Percentiles rank a stretch among this genome's conserved stretches.
phyloP scores from a whole-genome alignment of 2,797 vertebrate species.

The Malurus splendens region DNA sequence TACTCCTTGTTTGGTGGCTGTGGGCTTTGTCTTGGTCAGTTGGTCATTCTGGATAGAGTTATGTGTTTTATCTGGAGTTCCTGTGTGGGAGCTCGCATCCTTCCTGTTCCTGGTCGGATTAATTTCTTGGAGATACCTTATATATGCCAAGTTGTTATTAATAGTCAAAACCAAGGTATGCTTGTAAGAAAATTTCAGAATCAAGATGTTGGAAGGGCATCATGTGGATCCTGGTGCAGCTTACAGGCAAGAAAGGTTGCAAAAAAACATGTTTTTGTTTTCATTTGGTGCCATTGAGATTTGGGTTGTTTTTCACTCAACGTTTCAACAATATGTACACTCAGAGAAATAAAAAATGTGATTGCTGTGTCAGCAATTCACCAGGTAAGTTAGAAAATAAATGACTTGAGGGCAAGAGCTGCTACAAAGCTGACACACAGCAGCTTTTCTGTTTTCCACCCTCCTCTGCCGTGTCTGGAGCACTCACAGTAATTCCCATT shows the following conservation, averaged over 20 bases:
- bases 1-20: not conserved
- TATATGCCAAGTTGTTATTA: not conserved
- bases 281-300: not conserved
- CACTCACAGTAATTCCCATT: not conserved
- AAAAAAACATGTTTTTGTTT: not conserved
- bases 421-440: not conserved
- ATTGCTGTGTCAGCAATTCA: not conserved
- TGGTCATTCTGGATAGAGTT: not conserved
- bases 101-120: not conserved
- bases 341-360: not conserved
- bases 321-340: not conserved
- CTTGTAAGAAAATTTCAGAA: not conserved
- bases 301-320: not conserved
- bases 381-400: not conserved
- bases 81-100: not conserved
- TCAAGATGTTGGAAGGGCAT: not conserved
- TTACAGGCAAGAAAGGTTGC: not conserved
- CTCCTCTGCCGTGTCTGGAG: not conserved
- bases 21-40: not conserved
- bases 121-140: not conserved
- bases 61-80: not conserved
- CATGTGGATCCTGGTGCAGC: not conserved
- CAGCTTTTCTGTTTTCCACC: not conserved
- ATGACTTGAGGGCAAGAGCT: not conserved
- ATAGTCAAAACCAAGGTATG: not conserved